These are phyloP conservation scores for Oncorhynchus gorbuscha DNA, from an alignment of 2,113 vertebrate species.

Conservation along the genomic window DNA sequence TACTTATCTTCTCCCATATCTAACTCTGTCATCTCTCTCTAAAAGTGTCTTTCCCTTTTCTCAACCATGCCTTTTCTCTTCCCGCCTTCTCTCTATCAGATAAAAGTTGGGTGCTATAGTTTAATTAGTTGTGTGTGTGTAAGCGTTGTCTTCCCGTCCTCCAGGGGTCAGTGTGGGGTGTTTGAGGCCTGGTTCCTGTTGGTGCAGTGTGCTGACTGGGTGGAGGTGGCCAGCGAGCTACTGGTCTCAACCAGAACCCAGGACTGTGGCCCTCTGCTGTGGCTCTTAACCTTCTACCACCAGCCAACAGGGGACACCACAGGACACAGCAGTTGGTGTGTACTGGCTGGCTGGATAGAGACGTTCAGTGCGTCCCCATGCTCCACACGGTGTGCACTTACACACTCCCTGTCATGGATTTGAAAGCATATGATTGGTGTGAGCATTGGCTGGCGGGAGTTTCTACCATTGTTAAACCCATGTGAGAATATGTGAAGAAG, in stretches of 20 bases:
- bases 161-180: constrained; percentile 67
- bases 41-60: too few relatives aligned
- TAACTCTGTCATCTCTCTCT: too few relatives aligned
- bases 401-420: too few relatives aligned
- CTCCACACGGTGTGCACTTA: too few relatives aligned
- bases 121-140: constrained; percentile 6
- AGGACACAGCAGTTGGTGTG: constrained; percentile 76
- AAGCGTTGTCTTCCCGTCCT: constrained; percentile 41
- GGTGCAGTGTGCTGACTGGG: constrained; percentile 83
- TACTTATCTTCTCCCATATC: too few relatives aligned
- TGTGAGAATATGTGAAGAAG: too few relatives aligned
- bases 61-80: too few relatives aligned
- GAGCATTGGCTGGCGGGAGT: too few relatives aligned
- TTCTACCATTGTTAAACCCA: too few relatives aligned
- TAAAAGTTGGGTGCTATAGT: constrained; percentile 38
- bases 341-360: constrained; percentile 62
- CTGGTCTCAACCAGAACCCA: constrained; percentile 68
- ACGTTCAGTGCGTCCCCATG: constrained; percentile 25
- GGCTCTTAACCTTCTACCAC: constrained; percentile 89
- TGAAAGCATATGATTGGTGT: too few relatives aligned
- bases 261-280: constrained; percentile 73
- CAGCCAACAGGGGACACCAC: constrained; percentile 81
- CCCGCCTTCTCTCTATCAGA: too few relatives aligned
- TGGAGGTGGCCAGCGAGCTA: constrained; percentile 78
- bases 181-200: constrained; percentile 90